phyloP scores from a whole-genome alignment of 2,113 vertebrate genomes.

The Pseudopodoces humilis region DNA sequence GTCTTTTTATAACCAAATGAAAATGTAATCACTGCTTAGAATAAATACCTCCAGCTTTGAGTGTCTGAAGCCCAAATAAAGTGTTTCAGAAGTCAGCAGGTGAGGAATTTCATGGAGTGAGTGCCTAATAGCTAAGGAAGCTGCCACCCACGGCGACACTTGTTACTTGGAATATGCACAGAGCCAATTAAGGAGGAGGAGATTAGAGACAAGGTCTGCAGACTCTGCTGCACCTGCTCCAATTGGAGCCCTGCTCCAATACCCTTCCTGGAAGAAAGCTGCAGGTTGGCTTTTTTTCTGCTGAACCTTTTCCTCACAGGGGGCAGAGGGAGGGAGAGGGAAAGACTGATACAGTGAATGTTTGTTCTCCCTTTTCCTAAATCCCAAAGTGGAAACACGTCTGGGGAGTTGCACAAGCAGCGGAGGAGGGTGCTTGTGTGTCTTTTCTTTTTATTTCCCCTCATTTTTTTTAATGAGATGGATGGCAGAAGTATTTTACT shows the following conservation, averaged over 20 bases:
- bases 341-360: not conserved
- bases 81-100: slow-evolving; percentile 33
- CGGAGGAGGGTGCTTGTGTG: not conserved
- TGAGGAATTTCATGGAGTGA: not conserved
- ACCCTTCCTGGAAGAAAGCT: not conserved
- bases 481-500: not conserved
- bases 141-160: slow-evolving; percentile 22
- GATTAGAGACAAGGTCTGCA: slow-evolving; percentile 1
- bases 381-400: not conserved
- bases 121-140: slow-evolving; percentile 39
- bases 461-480: not conserved
- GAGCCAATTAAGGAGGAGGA: slow-evolving; percentile 42
- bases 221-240: not conserved
- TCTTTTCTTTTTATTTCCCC: not conserved
- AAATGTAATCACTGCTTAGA: not conserved
- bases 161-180: not conserved
- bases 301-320: not conserved
- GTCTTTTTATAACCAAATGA: not conserved
- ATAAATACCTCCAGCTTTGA: not conserved
- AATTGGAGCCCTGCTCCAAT: not conserved
- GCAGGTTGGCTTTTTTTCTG: not conserved
- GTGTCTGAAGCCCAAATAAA: not conserved
- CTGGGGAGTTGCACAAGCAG: not conserved
- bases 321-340: not conserved
- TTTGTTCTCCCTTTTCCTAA: not conserved